Percentiles rank a stretch among this genome's conserved stretches.
Evolutionary conservation across 2,888 invertebrate genomes (phyloP).

Genomic region (Strigamia crassipes): DNA sequence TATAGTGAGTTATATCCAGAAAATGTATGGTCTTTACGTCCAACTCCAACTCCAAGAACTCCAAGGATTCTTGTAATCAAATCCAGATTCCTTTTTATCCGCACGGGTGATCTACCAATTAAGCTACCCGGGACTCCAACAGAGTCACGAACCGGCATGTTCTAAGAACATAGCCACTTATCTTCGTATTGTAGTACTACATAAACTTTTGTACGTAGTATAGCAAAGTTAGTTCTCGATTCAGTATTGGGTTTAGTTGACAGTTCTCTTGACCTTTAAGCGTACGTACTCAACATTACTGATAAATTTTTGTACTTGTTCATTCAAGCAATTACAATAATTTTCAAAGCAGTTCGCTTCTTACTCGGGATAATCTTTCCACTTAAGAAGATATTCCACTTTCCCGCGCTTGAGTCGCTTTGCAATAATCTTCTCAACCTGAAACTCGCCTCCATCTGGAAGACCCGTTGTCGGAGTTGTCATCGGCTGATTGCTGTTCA

Average conservation of each 20-base stretch:
- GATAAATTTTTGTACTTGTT: not conserved
- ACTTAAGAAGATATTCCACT: constrained; percentile 69
- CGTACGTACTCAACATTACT: not conserved
- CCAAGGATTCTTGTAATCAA: too few relatives aligned
- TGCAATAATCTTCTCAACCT: constrained; percentile 89
- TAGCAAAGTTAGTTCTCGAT: too few relatives aligned
- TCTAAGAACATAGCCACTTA: too few relatives aligned
- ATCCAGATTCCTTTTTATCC: too few relatives aligned
- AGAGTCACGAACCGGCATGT: too few relatives aligned
- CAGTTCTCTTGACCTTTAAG: not conserved
- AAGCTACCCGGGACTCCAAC: too few relatives aligned
- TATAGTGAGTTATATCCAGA: too few relatives aligned
- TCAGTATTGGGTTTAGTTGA: not conserved
- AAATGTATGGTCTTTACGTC: too few relatives aligned
- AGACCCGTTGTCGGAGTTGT: constrained; percentile 20
- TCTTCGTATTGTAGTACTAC: too few relatives aligned
- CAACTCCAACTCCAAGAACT: too few relatives aligned
- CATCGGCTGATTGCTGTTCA: constrained; percentile 48
- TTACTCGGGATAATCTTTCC: constrained; percentile 67
- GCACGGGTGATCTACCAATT: too few relatives aligned
- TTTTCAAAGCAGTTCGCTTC: constrained; percentile 51
- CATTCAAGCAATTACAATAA: not conserved
- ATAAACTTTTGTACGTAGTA: too few relatives aligned
- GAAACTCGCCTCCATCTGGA: constrained; percentile 71
- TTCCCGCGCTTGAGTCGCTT: constrained; percentile 75